Evolutionary conservation across 2,888 invertebrate genomes (phyloP), one percentile per base, ranked within the genome.

Genomic region (Cephus nigrinus): DNA sequence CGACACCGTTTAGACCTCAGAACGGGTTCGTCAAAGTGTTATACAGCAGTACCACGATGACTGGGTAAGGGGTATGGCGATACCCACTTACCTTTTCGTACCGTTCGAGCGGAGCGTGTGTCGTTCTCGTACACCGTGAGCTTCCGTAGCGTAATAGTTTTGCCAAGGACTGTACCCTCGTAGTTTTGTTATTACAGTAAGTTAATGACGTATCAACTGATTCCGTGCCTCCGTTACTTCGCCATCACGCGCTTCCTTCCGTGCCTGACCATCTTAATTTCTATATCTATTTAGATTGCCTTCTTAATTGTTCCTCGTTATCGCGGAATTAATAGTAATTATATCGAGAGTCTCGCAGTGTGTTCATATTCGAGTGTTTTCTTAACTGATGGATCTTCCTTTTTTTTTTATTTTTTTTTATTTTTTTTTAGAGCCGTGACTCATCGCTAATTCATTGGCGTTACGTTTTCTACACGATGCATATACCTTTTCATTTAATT

Each of bases 1-100:
- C 80, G 80, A 82, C 80, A 80, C 74, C 76, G 40, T 76, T 79
- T 68, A 75, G 36, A 76, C 75, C 78, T 75, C 35, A 11, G 74
- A 33, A 30, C 74, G 74, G 55, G 23, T 55, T 55, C 55, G 9
- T 55, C 55, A 23, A 55, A 55, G 23, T 55, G 23, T 23, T 55
- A 55, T 15, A 55, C 2, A 11, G 31, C 12, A 15, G 11, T 33
- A 9, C 30, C 71, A 4, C 31, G 30, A 12, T 2, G 12, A 12
- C 31, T 9, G 23, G 23, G 5, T 11, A 71, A 23, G 12, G 9
- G 12, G 0, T 30, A 76, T 74, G 73, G 72, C 77, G 33, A 40
- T 23, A 30, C 35, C 68, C 36, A 77, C 73, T 75, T 68, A 55
- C 73, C 69, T 68, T 77, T 79, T 68, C 68, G 73, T 74, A 73